These are phyloP conservation scores for Rhinichthys osculus DNA, from an alignment of 2,797 vertebrate species.

Conservation along the genomic window DNA sequence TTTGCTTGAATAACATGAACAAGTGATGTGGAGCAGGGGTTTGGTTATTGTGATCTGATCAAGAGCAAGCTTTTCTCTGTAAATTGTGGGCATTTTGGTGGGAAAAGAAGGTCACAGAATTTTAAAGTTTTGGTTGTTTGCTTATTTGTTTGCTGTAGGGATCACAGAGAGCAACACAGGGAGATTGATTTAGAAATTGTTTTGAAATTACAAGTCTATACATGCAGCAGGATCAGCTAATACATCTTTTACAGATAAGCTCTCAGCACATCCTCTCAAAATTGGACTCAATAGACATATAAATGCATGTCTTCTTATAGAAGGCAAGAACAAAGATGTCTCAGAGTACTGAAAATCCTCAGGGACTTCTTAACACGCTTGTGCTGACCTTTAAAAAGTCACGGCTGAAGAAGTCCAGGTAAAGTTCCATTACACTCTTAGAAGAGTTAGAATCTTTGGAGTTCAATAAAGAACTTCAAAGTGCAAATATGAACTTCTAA, in stretches of 20 bases:
- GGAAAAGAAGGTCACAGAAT: neutral
- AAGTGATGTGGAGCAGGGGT: neutral
- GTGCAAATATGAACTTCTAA: too few relatives aligned
- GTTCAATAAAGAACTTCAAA: too few relatives aligned
- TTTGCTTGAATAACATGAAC: conserved; percentile 11
- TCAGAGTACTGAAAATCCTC: neutral
- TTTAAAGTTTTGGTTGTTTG: neutral
- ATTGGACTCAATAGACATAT: conserved; percentile 2
- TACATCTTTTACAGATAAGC: neutral
- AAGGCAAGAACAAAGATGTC: conserved; percentile 15
- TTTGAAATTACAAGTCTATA: conserved; percentile 10
- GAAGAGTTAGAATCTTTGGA: too few relatives aligned
- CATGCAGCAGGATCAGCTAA: neutral
- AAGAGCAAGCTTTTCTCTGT: conserved; percentile 7
- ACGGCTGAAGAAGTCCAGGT: conserved; percentile 63
- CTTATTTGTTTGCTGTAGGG: neutral
- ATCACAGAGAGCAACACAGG: neutral
- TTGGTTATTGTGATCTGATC: neutral
- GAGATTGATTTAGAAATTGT: neutral
- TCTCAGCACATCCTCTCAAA: neutral
- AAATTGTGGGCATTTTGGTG: conserved; percentile 6
- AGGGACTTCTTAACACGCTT: conserved; percentile 7
- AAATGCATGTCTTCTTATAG: neutral
- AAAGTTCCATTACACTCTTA: conserved; percentile 59
- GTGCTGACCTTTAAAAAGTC: conserved; percentile 62